Evolutionary conservation across 2,113 vertebrate species (phyloP), one percentile per base, ranked within the genome.

Genomic region (Xiphorhynchus elegans): DNA sequence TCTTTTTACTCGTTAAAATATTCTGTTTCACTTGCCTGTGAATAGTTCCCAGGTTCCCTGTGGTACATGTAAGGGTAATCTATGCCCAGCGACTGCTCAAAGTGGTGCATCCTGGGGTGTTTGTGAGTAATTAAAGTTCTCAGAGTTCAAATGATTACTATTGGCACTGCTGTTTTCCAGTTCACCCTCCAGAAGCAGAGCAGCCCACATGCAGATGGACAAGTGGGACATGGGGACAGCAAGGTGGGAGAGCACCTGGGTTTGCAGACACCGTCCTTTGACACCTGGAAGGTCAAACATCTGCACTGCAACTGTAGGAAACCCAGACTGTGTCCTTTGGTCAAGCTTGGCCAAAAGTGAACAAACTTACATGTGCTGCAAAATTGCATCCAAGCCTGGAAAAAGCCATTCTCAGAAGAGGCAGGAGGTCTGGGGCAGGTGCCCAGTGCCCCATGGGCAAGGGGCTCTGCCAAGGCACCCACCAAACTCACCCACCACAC

Each of bases 181-280:
- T 4, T 46, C 73, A 21, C 15, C n/a, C 53, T 56, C 44, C 60
- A 56, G 77, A 44, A 78, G 52, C 1, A 44, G 25, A 69, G 46
- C 39, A 47, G 78, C 16, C 40, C 35, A n/a, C 5, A 0, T 2
- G 10, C 33, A 46, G 56, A 4, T 40, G 21, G 35, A 31, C 29
- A 7, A 24, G 58, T 1, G 19, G 70, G 33, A 13, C 19, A 10
- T 5, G 10, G 25, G 56, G 12, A 40, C 17, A 76, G 46, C n/a
- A 31, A 7, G 9, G 12, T 0, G 1, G 31, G 46, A 7, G 9
- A 0, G 5, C 60, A 3, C 20, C 4, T 46, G 1, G 35, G 3
- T 40, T 35, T 39, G 28, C 79, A 49, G 17, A 7, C 23, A 1
- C 28, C 0, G 0, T 42, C 39, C 12, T 50, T 24, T 10, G 10